Conservation (phyloP, 1,140 invertebrate species). For the Euwallacea fornicatus region DNA sequence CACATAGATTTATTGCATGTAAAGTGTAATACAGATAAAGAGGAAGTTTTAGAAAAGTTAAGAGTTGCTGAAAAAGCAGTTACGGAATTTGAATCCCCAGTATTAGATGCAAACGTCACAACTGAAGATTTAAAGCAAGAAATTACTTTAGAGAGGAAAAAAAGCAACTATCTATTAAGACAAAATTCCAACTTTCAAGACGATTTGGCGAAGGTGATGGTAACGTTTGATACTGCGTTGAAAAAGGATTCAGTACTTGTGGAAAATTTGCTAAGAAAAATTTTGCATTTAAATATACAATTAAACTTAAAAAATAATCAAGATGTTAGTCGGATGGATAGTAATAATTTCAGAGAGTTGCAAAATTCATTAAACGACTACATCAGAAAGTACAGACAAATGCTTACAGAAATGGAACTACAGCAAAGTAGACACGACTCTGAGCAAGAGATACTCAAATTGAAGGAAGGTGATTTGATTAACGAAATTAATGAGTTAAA, state of each 20-base stretch:
- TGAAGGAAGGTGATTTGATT: constrained; percentile 44
- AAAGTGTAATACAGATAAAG: constrained; percentile 25
- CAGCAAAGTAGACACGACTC: constrained; percentile 36
- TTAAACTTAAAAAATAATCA: not conserved
- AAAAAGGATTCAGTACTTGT: not conserved
- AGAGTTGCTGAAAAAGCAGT: constrained; percentile 1
- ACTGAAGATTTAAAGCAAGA: constrained; percentile 10
- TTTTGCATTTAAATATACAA: not conserved
- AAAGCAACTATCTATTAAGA: not conserved
- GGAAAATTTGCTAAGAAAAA: constrained; percentile 2
- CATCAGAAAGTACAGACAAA: constrained; percentile 50
- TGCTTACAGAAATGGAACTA: constrained; percentile 46
- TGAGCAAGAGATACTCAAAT: constrained; percentile 41
- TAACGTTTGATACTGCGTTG: not conserved
- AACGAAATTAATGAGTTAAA: constrained; percentile 49
- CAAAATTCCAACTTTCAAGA: not conserved
- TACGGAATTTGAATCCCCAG: not conserved
- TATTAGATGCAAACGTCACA: not conserved
- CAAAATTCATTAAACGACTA: constrained; percentile 45
- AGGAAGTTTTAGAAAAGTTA: constrained; percentile 10
- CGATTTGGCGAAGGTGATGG: not conserved
- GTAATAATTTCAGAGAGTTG: constrained; percentile 20
- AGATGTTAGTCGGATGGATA: constrained; percentile 8
- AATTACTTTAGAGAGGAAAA: not conserved
- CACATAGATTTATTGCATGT: constrained; percentile 20